phyloP scores from a whole-genome alignment of 1,140 invertebrate species.

The Diorhabda carinulata region DNA sequence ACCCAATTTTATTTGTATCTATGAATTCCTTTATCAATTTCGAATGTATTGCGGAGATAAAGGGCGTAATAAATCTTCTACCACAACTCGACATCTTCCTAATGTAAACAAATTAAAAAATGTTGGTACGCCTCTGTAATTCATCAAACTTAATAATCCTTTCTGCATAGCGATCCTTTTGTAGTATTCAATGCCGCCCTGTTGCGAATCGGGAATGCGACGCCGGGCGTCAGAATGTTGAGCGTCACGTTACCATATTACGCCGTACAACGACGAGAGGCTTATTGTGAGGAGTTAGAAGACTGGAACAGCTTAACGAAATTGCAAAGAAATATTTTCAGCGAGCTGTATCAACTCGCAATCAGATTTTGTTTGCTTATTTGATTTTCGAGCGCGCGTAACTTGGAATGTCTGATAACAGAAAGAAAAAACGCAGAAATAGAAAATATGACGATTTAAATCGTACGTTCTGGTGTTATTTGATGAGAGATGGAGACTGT shows the following conservation, averaged over 20 bases:
- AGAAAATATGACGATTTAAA: too few relatives aligned
- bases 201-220: too few relatives aligned
- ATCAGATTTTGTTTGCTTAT: constrained; percentile 19
- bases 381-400: constrained; percentile 17
- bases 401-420: constrained; percentile 4
- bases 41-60: too few relatives aligned
- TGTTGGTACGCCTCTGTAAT: not conserved
- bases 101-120: too few relatives aligned
- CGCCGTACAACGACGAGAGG: constrained; percentile 7
- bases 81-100: too few relatives aligned
- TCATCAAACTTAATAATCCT: constrained; percentile 42
- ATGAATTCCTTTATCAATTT: too few relatives aligned
- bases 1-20: too few relatives aligned
- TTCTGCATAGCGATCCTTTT: constrained; percentile 33
- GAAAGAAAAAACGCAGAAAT: not conserved
- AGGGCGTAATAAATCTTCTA: too few relatives aligned
- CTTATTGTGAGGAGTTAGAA: constrained; percentile 27
- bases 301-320: constrained; percentile 30
- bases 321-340: constrained; percentile 32
- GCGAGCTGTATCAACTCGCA: constrained; percentile 21
- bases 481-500: too few relatives aligned
- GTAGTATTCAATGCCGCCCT: constrained; percentile 23
- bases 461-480: too few relatives aligned
- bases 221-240: not conserved
- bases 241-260: constrained; percentile 24